phyloP scores from a whole-genome alignment of 2,888 invertebrate genomes.

The Pterostichus madidus region DNA sequence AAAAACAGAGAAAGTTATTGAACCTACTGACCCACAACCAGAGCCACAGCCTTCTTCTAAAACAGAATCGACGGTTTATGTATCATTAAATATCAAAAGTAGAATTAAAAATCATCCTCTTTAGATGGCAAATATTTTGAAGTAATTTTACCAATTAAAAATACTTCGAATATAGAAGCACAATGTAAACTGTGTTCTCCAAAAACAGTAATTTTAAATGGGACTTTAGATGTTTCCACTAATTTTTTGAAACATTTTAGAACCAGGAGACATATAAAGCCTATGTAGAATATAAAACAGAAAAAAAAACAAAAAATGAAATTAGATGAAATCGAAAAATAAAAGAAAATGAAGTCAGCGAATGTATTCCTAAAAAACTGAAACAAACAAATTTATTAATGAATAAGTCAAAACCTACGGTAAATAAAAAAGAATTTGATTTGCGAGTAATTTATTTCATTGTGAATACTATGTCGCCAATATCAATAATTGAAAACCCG shows the following conservation, averaged over 20 bases:
- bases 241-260: slow-evolving; percentile 12
- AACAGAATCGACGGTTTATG: too few species aligned
- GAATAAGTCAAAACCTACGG: not conserved
- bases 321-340: too few species aligned
- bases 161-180: not conserved
- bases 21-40: too few species aligned
- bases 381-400: not conserved
- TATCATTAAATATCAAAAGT: too few species aligned
- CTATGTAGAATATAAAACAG: not conserved
- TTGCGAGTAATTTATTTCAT: not conserved
- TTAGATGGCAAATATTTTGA: not conserved
- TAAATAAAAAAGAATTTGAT: slow-evolving; percentile 29
- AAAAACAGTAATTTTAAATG: not conserved
- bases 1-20: too few species aligned
- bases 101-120: too few species aligned
- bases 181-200: not conserved
- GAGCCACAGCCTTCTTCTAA: too few species aligned
- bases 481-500: slow-evolving; percentile 16
- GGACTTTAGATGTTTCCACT: not conserved
- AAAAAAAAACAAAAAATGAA: not conserved
- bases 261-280: not conserved
- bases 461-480: slow-evolving; percentile 4
- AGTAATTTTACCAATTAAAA: not conserved
- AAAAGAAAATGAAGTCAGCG: not conserved
- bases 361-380: not conserved